phyloP scores from a whole-genome alignment of 2,888 invertebrate species.

The Cataglyphis livida region DNA sequence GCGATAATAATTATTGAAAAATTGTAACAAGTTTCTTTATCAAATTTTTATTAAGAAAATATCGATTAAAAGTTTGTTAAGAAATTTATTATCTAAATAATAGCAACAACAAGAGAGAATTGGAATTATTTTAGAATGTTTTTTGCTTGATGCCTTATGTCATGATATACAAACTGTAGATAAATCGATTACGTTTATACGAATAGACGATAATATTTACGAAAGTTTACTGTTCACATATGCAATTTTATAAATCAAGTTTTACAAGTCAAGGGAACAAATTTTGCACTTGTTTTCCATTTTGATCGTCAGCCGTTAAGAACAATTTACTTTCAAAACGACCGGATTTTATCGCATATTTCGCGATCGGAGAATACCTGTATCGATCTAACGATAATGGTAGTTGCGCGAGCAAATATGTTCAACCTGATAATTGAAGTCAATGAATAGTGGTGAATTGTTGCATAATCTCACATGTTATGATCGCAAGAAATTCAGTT shows the following conservation, averaged over 20 bases:
- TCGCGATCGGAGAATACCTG: constrained; percentile 14
- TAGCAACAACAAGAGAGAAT: not conserved
- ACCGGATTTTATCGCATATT: constrained; percentile 12
- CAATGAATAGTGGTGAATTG: constrained; percentile 52
- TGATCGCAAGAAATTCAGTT: constrained; percentile 10
- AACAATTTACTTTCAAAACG: constrained; percentile 12
- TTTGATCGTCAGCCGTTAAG: not conserved
- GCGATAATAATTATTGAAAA: not conserved
- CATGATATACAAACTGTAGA: constrained; percentile 8
- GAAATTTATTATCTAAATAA: not conserved
- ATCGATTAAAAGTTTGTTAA: not conserved
- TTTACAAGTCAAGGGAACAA: not conserved
- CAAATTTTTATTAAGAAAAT: not conserved
- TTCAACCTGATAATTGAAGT: constrained; percentile 57
- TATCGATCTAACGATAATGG: constrained; percentile 11
- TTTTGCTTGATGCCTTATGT: not conserved
- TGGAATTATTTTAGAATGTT: not conserved
- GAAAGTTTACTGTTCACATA: not conserved
- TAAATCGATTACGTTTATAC: constrained; percentile 2
- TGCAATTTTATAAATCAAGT: constrained; percentile 26
- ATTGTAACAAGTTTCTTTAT: not conserved
- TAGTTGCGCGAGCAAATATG: constrained; percentile 52
- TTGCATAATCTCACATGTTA: constrained; percentile 3
- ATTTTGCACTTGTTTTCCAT: not conserved
- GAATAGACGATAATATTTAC: not conserved